Evolutionary conservation across 1,140 invertebrate genomes (phyloP).

Genomic region (Cheumatopsyche charites): DNA sequence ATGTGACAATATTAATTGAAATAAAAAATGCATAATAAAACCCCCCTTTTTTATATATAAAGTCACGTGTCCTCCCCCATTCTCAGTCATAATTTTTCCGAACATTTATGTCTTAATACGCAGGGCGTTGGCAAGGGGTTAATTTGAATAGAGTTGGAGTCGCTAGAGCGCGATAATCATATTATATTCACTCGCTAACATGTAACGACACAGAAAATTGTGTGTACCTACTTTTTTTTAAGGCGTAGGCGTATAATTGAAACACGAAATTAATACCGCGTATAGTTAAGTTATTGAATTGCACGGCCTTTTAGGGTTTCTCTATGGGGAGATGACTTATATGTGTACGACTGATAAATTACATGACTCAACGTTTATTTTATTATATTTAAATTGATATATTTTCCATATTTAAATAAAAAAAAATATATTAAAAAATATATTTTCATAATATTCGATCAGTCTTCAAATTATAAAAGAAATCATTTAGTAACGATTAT

Average conservation of each 20-base stretch:
- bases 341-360: no score
- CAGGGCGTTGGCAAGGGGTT: conserved; percentile 8
- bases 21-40: neutral
- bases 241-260: neutral
- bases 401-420: no score
- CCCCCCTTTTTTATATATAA: neutral
- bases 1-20: no score
- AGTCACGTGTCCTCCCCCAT: neutral
- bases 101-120: conserved; percentile 14
- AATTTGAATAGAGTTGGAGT: conserved; percentile 23
- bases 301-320: conserved; percentile 6
- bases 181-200: conserved; percentile 6
- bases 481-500: no score
- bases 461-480: no score
- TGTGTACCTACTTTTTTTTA: no score
- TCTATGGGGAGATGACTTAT: no score
- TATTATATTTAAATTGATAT: no score
- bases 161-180: conserved; percentile 18
- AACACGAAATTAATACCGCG: conserved; percentile 23
- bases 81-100: neutral
- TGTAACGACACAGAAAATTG: no score
- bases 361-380: no score
- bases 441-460: no score
- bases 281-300: conserved; percentile 10
- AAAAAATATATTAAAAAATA: no score